Evolutionary conservation across 1,140 invertebrate genomes (phyloP).

Genomic region (Pinna nobilis): DNA sequence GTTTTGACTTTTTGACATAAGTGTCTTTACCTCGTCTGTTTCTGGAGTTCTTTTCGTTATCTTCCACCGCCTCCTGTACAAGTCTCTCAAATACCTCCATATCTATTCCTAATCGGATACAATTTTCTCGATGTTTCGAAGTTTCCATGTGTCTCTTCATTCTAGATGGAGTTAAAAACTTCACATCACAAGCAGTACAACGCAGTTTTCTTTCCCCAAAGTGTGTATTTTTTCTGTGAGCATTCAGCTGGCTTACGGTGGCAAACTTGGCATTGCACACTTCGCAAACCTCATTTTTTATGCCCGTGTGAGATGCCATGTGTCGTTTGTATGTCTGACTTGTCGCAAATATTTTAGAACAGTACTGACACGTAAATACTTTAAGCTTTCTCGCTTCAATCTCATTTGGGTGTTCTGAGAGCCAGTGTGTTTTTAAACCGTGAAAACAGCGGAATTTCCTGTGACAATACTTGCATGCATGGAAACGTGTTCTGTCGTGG

Average conservation of each 20-base stretch:
- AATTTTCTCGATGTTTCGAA: slow-evolving; percentile 35
- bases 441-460: slow-evolving; percentile 31
- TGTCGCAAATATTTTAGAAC: slow-evolving; percentile 24
- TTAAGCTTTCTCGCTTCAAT: slow-evolving; percentile 10
- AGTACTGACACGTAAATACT: slow-evolving; percentile 32
- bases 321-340: slow-evolving; percentile 27
- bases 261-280: slow-evolving; percentile 15
- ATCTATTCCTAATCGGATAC: slow-evolving; percentile 6
- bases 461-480: slow-evolving; percentile 33
- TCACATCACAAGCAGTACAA: slow-evolving; percentile 22
- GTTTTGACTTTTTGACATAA: too few species aligned
- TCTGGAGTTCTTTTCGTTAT: too few species aligned
- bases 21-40: too few species aligned
- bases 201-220: neutral
- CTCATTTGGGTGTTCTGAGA: slow-evolving; percentile 11
- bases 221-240: slow-evolving; percentile 34
- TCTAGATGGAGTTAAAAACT: slow-evolving; percentile 31
- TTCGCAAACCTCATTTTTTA: slow-evolving; percentile 17
- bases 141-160: slow-evolving; percentile 33
- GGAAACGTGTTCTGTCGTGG: slow-evolving; percentile 15
- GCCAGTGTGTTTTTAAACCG: slow-evolving; percentile 32
- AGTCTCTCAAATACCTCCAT: neutral
- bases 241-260: slow-evolving; percentile 25
- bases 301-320: slow-evolving; percentile 24
- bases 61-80: too few species aligned